Percentiles rank a stretch among this genome's conserved stretches.
phyloP scores from a whole-genome alignment of 2,888 invertebrate species.

The Cyrtodaria siliqua region DNA sequence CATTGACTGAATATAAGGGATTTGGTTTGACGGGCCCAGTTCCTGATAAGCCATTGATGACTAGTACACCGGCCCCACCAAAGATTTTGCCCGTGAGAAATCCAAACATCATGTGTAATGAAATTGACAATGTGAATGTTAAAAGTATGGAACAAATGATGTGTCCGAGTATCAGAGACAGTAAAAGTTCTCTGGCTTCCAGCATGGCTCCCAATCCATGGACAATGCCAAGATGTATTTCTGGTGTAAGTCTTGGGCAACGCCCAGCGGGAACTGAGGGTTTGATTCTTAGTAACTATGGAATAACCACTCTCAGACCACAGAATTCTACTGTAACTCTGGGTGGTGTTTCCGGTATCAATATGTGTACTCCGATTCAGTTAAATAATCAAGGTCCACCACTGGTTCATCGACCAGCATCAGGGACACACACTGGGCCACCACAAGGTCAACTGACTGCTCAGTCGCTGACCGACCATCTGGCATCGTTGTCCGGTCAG shows the following conservation, averaged over 20 bases:
- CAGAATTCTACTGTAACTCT: not conserved
- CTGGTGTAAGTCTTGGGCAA: conserved; percentile 21
- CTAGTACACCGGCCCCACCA: conserved; percentile 42
- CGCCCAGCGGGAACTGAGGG: conserved; percentile 53
- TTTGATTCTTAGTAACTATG: conserved; percentile 12
- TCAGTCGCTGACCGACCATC: not conserved
- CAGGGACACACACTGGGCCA: too few relatives aligned
- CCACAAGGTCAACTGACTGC: too few relatives aligned
- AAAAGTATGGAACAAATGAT: not conserved
- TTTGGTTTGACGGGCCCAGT: conserved; percentile 57
- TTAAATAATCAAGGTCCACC: too few relatives aligned
- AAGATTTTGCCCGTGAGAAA: conserved; percentile 29
- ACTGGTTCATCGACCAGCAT: too few relatives aligned
- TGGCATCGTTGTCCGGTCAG: conserved; percentile 16
- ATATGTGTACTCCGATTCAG: too few relatives aligned
- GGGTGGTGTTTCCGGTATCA: too few relatives aligned
- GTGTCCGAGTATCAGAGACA: too few relatives aligned
- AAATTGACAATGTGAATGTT: not conserved
- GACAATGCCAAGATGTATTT: conserved; percentile 9
- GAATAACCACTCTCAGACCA: not conserved
- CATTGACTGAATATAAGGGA: conserved; percentile 55
- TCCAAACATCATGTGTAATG: conserved; percentile 17
- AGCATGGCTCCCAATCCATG: not conserved
- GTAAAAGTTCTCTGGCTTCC: too few relatives aligned
- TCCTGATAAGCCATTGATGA: conserved; percentile 33